Evolutionary conservation across 2,888 invertebrate genomes (phyloP).

Genomic region (Nemotelus pantherinus): DNA sequence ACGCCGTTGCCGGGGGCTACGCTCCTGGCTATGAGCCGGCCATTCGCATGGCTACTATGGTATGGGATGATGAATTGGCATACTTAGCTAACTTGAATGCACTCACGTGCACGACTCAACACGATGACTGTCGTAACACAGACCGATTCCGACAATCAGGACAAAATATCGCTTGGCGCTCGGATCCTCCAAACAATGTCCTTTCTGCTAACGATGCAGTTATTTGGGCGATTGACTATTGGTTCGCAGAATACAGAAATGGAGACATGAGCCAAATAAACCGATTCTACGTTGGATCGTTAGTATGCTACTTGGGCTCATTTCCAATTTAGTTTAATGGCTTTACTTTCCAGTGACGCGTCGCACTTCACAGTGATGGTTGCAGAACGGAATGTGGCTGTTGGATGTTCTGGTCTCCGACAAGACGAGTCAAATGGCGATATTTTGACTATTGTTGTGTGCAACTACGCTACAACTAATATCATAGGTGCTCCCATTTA

Average conservation of each 20-base stretch:
- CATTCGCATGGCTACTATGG: slow-evolving; percentile 33
- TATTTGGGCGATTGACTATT: slow-evolving; percentile 27
- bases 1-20: slow-evolving; percentile 26
- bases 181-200: not conserved
- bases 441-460: slow-evolving; percentile 54
- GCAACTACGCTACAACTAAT: slow-evolving; percentile 59
- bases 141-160: slow-evolving; percentile 32
- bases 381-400: slow-evolving; percentile 54
- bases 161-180: slow-evolving; percentile 58
- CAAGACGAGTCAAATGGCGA: slow-evolving; percentile 47
- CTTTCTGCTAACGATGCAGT: not conserved
- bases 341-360: not conserved
- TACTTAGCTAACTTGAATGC: slow-evolving; percentile 35
- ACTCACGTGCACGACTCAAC: not conserved
- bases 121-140: slow-evolving; percentile 36
- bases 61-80: slow-evolving; percentile 28
- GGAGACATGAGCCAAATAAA: slow-evolving; percentile 37
- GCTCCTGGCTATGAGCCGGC: slow-evolving; percentile 9
- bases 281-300: slow-evolving; percentile 13
- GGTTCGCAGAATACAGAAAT: slow-evolving; percentile 44
- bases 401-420: slow-evolving; percentile 57
- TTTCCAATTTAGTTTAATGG: not conserved
- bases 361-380: slow-evolving; percentile 57
- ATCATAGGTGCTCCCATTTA: slow-evolving; percentile 49
- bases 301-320: not conserved